A percentile compares a stretch with the other conserved stretches of the same genome.
Evolutionary conservation across 2,888 invertebrate species (phyloP).

Genomic region (Oscheius sp.): DNA sequence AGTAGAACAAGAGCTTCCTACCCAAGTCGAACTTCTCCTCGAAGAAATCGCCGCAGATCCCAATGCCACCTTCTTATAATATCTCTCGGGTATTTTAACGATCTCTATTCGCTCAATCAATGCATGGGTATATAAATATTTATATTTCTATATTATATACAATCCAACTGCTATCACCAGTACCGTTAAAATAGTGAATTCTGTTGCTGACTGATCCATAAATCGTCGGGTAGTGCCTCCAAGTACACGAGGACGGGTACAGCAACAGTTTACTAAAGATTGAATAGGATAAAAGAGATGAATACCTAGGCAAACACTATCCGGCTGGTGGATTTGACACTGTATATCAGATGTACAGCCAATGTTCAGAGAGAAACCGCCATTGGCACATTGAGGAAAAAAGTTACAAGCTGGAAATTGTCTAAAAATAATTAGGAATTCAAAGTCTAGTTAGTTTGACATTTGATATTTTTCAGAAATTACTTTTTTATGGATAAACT

Average conservation of each 20-base stretch:
- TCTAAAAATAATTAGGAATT: too few relatives aligned
- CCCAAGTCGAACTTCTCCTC: slow-evolving; percentile 48
- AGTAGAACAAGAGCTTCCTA: slow-evolving; percentile 23
- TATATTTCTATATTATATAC: too few relatives aligned
- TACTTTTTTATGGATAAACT: too few relatives aligned
- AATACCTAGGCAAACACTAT: slow-evolving; percentile 41
- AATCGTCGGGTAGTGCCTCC: slow-evolving; percentile 33
- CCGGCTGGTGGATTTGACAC: slow-evolving; percentile 35
- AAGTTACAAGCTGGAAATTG: slow-evolving; percentile 48
- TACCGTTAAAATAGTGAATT: background rate
- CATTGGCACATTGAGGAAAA: slow-evolving; percentile 47
- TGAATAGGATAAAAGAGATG: background rate
- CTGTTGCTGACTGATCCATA: slow-evolving; percentile 19
- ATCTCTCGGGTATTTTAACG: background rate
- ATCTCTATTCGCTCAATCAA: background rate
- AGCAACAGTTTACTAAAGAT: slow-evolving; percentile 46
- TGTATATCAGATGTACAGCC: slow-evolving; percentile 43
- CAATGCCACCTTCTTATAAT: slow-evolving; percentile 52
- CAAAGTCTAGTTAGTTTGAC: too few relatives aligned
- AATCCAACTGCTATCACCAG: too few relatives aligned
- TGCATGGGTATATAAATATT: too few relatives aligned
- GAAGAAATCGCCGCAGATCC: slow-evolving; percentile 58
- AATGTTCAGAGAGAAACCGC: slow-evolving; percentile 50
- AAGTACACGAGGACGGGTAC: slow-evolving; percentile 38
- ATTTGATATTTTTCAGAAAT: too few relatives aligned